Base-by-base conservation (phyloP, 2,113 vertebrate genomes). In the Coregonus clupeaformis region DNA sequence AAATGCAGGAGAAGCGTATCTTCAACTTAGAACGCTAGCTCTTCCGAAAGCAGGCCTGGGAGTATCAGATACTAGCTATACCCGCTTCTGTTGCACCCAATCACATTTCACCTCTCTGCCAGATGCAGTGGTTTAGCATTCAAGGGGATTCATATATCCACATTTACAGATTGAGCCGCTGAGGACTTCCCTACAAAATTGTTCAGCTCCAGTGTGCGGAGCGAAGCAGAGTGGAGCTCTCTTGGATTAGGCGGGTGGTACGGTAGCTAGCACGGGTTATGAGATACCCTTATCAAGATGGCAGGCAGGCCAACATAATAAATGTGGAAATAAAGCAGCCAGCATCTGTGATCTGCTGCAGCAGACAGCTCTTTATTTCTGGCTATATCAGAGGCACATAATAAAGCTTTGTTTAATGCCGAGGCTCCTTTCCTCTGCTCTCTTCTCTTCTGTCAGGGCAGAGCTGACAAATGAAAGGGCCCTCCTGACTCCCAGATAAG, bases 331-430 rank as follows among this genome's bases (percentile, higher is more conserved):
- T 80, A 76, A 82, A 81, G 76, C 80, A 63, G 77, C 71, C 66
- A 63, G 72, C 69, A 30, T 73, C 78, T 70, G 74, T 80, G 78
- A 79, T 73, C 18, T 42, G 86, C 83, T 79, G 75, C 74, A 9
- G 65, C 68, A n/a, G 76, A 82, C 57, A 22, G 57, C 20, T n/a
- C 82, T 86, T 86, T 76, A 78, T 87, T 88, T 82, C 74, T 59
- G 71, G 72, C 55, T 65, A 18, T 63, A 73, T 82, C 29, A 67
- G 67, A 78, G 78, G 68, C 73, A 72, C 79, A 77, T 86, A 82
- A 89, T 87, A 87, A 89, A 88, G 75, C 68, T 12, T 71, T 49
- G n/a, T 86, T 87, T 85, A 90, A 89, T 86, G 77, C 49, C 49
- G 14, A 14, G 82, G 85, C 88, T 84, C 71, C 72, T 83, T 9